These are phyloP conservation scores for Penaeus vannamei DNA, from an alignment of 1,140 invertebrate genomes.

Conservation along the genomic window DNA sequence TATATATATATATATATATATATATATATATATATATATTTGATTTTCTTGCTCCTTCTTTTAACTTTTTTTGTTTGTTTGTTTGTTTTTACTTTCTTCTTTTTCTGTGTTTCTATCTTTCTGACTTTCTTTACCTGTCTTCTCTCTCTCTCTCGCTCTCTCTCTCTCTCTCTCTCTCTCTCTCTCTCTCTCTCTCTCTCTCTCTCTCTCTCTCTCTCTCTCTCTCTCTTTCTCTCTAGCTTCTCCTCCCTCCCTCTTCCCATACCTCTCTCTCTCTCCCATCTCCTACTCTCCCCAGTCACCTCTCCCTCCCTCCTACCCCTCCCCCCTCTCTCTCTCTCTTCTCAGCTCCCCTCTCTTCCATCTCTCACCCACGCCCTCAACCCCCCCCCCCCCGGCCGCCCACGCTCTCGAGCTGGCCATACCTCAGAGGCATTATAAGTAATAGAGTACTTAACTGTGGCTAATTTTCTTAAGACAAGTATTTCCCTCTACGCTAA, in stretches of 20 bases:
- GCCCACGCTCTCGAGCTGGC: not conserved
- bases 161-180: not conserved
- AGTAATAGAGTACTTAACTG: not conserved
- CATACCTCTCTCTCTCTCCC: too few relatives aligned
- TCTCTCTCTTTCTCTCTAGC: too few relatives aligned
- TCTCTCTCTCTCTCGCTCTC: not conserved
- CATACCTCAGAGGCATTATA: not conserved
- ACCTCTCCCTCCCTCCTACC: constrained; percentile 20
- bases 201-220: not conserved
- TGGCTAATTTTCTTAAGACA: not conserved
- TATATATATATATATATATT: too few relatives aligned
- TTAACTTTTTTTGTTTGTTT: too few relatives aligned
- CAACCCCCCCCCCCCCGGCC: not conserved
- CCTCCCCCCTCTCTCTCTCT: not conserved
- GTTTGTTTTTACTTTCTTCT: too few relatives aligned
- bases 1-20: too few relatives aligned
- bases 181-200: not conserved
- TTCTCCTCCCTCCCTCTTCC: too few relatives aligned
- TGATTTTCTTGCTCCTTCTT: too few relatives aligned
- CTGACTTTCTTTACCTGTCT: not conserved
- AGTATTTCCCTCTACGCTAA: too few relatives aligned
- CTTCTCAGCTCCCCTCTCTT: not conserved
- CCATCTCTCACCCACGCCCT: not conserved
- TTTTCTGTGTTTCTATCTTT: not conserved
- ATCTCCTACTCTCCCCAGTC: not conserved